Conservation (phyloP, 2,113 vertebrate species). For the Bujurquina vittata region DNA sequence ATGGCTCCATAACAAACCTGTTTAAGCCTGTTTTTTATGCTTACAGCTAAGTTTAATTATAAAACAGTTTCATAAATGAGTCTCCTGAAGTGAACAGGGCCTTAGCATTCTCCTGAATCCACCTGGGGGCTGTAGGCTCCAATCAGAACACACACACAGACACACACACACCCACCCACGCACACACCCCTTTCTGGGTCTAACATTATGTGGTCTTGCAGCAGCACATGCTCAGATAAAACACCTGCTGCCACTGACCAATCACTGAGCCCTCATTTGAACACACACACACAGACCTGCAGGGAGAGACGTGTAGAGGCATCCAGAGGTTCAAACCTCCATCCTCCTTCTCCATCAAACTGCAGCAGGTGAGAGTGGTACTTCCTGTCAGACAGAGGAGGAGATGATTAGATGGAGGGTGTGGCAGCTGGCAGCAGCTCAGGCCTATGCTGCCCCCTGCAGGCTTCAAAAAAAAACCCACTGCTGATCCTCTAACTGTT, state of each 20-base stretch:
- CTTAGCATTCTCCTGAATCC: background rate
- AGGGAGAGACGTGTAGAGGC: slow-evolving; percentile 89
- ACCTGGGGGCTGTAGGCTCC: background rate
- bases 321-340: slow-evolving; percentile 94
- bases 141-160: accelerated
- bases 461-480: background rate
- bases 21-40: background rate
- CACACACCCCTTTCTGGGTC: background rate
- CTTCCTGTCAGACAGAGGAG: slow-evolving; percentile 83
- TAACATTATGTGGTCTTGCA: background rate
- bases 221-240: background rate
- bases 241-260: background rate
- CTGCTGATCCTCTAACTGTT: background rate
- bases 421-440: background rate
- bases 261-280: background rate
- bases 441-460: slow-evolving; percentile 41
- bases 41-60: background rate
- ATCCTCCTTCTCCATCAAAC: slow-evolving; percentile 97
- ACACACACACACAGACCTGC: slow-evolving; percentile 40
- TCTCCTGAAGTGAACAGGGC: background rate
- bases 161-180: accelerated
- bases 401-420: background rate
- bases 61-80: background rate
- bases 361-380: slow-evolving; percentile 97
- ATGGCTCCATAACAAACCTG: background rate